Base-by-base conservation (phyloP, 2,888 invertebrate genomes). In the Meloe dianella region DNA sequence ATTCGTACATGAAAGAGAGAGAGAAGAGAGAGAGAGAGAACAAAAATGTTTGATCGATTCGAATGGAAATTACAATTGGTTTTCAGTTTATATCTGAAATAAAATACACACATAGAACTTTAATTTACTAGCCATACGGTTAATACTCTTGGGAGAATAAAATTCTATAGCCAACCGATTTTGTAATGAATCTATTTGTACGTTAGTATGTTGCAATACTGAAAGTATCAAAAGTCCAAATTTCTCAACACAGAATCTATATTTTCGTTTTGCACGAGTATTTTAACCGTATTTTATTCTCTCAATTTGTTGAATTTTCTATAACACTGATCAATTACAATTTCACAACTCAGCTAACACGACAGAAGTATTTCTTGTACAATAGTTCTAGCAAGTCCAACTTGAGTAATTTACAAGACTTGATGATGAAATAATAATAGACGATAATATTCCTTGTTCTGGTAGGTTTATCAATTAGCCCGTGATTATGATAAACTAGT, bases 131-230 rank as follows among this genome's bases (percentile, higher is more conserved):
- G 64, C 67, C 69, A 63, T 54, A 61, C 41, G 41, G 41, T 41
- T 61, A 66, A 69, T 66, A 58, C 60, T 38, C 63, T 57, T 63
- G 47, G 41, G 47, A 57, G 60, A 64, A 65, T 65, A 66, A 69
- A 69, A 61, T 38, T 58, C 29, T 22, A 47, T 35, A 60, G 60
- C 41, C 41, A 54, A 51, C 32, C 56, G 59, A 30, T 41, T 60
- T 65, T 54, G 62, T 68, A 64, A 64, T 65, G 57, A 57, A 62
- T 22, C 51, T 41, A 17, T 51, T 32, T 20, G 41, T 41, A 41
- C 41, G 41, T 41, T 41, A 41, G 3, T 32, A 32, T 8, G 10
- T 41, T 41, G 41, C 38, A 38, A 38, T 38, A 38, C 41, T 41
- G 41, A 41, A 41, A 41, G 8, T 41, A 41, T 41, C n/a, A 41